These are phyloP conservation scores for Myotis vivesi DNA, from an alignment of 2,797 vertebrate genomes.

Conservation along the genomic window DNA sequence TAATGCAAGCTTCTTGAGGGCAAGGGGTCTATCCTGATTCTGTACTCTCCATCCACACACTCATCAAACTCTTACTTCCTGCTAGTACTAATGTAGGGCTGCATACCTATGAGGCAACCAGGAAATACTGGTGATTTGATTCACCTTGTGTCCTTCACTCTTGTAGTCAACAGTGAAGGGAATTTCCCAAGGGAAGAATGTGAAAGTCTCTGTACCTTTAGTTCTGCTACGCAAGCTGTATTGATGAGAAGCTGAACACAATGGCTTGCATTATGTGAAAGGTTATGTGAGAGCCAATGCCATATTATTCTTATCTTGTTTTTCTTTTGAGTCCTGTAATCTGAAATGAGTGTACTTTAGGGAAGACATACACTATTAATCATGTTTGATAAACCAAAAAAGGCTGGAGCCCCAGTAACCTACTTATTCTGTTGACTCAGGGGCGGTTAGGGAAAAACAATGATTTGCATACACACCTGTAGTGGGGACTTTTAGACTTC, in stretches of 20 bases:
- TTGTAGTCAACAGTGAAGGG: neutral
- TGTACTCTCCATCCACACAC: neutral
- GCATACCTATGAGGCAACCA: neutral
- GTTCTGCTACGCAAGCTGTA: neutral
- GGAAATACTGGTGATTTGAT: constrained; percentile 26
- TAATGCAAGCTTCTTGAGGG: constrained; percentile 6
- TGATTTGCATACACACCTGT: neutral
- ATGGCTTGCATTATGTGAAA: neutral
- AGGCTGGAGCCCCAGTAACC: neutral
- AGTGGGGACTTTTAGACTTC: constrained; percentile 7
- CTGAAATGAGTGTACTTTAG: neutral
- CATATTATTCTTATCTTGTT: neutral
- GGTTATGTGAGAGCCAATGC: neutral
- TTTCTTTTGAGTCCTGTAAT: neutral
- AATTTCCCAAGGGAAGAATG: neutral
- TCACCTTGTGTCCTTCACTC: constrained; percentile 10
- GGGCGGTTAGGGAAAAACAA: neutral
- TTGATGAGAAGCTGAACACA: neutral
- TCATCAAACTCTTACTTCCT: neutral
- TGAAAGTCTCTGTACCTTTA: neutral
- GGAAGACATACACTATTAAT: constrained; percentile 13
- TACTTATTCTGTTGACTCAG: constrained; percentile 13
- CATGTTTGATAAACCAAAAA: constrained; percentile 21
- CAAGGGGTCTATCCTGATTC: neutral
- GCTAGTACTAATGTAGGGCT: neutral